Evolutionary conservation across 2,797 vertebrate genomes (phyloP), one percentile per base, ranked within the genome.

Genomic region (Acanthopagrus latus): DNA sequence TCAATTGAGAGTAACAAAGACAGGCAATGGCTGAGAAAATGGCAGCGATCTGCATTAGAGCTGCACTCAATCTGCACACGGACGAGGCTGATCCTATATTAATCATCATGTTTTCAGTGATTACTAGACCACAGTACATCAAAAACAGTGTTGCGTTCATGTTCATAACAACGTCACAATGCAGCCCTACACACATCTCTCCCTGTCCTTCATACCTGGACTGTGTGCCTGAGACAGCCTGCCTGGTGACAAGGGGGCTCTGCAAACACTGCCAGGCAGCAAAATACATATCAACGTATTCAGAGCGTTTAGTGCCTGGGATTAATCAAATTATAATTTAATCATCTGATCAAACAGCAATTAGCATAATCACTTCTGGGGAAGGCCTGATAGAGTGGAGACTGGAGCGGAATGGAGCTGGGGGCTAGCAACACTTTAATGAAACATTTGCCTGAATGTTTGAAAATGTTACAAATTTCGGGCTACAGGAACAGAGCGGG

Each of bases 301-400:
- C 93, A 91, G 90, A 95, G 94, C 92, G 7, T 96, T 97, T 97
- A 96, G 95, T 93, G 93, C 92, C 92, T 86, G 85, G 95, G 95
- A 97, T 96, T 97, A 96, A 97, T 97, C 95, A 90, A 97, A 97
- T 97, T 96, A 96, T 96, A 96, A 97, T 97, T 96, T 97, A 97
- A 97, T 97, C 97, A 97, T 97, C 95, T 97, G 96, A 97, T 98
- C 97, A 98, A 98, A 97, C 95, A 96, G 93, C 95, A 96, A 97
- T 98, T 97, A 97, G 94, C 96, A 97, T 96, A 97, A 97, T 97
- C 95, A 97, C 96, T 95, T 94, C 95, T 97, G 95, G 95, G 96
- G 93, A 91, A 95, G 94, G 95, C 93, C 92, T 96, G 95, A 96
- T 94, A 93, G 92, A 95, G 94, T 52, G 86, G 82, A 83, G 92